Percentiles rank a stretch among this genome's conserved stretches.
These are phyloP conservation scores for Cossypha polioptera DNA, from an alignment of 2,797 vertebrate species.

Conservation along the genomic window DNA sequence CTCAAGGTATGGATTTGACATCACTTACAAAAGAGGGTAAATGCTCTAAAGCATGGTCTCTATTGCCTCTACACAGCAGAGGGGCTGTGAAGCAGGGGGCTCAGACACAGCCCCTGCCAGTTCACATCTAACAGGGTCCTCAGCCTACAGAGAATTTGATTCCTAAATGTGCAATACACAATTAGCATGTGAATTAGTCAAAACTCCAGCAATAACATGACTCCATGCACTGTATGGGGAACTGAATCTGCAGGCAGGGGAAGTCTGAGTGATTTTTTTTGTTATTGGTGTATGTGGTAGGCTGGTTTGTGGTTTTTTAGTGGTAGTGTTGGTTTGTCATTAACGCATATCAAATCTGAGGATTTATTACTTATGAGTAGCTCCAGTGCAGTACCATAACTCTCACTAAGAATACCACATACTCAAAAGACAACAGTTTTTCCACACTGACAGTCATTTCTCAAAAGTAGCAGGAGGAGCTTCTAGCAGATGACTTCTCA, in stretches of 20 bases:
- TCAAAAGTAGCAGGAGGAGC: slow-evolving; percentile 26
- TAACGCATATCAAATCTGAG: background rate
- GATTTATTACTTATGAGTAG: background rate
- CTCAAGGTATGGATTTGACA: background rate
- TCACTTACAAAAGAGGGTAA: background rate
- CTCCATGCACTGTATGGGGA: background rate
- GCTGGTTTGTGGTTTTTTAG: background rate
- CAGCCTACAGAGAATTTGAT: background rate
- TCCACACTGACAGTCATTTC: slow-evolving; percentile 34
- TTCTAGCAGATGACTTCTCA: slow-evolving; percentile 55
- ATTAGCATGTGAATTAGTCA: background rate
- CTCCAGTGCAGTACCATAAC: background rate
- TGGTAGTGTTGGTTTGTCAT: background rate
- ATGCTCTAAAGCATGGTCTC: background rate
- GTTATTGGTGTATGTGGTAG: no score
- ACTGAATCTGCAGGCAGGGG: background rate
- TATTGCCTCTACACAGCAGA: background rate
- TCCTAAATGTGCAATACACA: background rate
- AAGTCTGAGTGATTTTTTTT: background rate
- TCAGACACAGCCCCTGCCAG: background rate
- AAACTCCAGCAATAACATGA: background rate
- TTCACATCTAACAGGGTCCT: background rate
- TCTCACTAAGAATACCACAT: slow-evolving; percentile 17
- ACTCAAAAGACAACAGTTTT: slow-evolving; percentile 19
- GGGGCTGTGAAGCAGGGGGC: background rate